phyloP scores from a whole-genome alignment of 2,113 vertebrate genomes.

The Scalopus aquaticus region DNA sequence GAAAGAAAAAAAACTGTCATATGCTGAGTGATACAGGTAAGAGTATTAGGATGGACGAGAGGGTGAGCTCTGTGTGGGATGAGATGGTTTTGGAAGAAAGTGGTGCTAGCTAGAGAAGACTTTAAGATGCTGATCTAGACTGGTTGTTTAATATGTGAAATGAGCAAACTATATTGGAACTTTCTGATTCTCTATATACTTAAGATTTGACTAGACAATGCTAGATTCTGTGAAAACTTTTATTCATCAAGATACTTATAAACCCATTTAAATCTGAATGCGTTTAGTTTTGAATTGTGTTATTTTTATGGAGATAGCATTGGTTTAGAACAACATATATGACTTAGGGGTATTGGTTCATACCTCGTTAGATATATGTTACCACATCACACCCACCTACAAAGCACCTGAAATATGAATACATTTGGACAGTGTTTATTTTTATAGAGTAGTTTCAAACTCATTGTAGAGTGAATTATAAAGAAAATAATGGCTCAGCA shows the following conservation, averaged over 20 bases:
- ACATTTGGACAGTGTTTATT: neutral
- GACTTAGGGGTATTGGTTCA: too few species aligned
- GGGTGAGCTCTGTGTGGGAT: neutral
- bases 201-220: neutral
- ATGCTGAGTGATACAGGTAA: neutral
- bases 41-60: neutral
- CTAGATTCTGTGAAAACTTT: neutral
- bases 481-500: neutral
- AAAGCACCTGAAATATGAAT: neutral
- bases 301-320: too few species aligned
- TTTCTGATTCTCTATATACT: neutral
- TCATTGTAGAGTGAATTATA: neutral
- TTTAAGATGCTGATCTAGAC: neutral
- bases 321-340: too few species aligned
- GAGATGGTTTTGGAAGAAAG: neutral
- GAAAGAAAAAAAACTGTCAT: neutral
- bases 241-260: neutral
- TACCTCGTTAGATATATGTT: too few species aligned
- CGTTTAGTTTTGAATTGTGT: neutral
- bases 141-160: neutral
- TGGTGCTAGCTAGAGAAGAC: neutral
- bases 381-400: too few species aligned
- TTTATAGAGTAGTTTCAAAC: neutral
- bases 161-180: neutral
- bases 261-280: conserved; percentile 31